Evolutionary conservation across 2,888 invertebrate species (phyloP).

Genomic region (Eupsilia transversa): DNA sequence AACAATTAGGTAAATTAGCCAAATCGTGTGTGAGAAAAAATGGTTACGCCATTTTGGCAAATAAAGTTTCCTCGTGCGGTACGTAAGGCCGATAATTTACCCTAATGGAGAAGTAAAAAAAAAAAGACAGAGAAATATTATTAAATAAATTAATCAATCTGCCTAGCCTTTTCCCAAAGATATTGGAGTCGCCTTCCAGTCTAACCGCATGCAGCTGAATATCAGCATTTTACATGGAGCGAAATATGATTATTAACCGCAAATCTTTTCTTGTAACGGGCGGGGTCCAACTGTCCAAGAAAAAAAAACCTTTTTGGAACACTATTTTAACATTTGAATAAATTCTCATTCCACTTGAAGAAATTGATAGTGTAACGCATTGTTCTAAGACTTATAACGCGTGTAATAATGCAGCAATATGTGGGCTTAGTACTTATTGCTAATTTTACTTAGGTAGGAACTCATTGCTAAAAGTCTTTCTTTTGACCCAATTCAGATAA

Average conservation of each 20-base stretch:
- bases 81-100: background rate
- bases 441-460: too few species aligned
- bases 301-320: background rate
- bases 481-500: constrained; percentile 61
- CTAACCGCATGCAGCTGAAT: background rate
- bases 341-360: background rate
- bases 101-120: background rate
- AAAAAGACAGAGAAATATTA: background rate
- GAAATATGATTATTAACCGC: background rate
- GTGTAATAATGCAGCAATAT: constrained; percentile 57
- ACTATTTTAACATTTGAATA: constrained; percentile 19
- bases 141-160: background rate
- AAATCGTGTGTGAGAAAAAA: background rate
- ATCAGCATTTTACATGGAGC: background rate
- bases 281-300: background rate
- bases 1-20: constrained; percentile 6
- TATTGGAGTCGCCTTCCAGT: background rate
- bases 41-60: background rate
- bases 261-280: background rate
- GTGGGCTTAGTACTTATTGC: too few species aligned
- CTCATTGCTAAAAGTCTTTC: constrained; percentile 49
- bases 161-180: background rate
- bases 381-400: constrained; percentile 40
- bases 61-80: background rate
- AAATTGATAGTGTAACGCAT: constrained; percentile 13